Conservation (phyloP, 2,797 vertebrate genomes). For the Poeciliopsis infans region DNA sequence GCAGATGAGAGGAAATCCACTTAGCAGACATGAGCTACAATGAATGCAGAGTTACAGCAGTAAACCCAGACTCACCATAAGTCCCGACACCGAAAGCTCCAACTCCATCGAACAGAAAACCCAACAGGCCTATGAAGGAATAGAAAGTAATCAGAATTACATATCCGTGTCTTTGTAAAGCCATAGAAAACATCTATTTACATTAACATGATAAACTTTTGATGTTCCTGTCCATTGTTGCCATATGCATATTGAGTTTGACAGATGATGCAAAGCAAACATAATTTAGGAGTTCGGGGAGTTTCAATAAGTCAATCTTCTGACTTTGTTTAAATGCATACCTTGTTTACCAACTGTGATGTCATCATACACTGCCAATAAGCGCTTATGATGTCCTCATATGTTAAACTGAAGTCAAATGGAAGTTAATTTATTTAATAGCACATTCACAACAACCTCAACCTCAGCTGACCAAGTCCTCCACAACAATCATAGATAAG, state of each 20-base stretch:
- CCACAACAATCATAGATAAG: too few species aligned
- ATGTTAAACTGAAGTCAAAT: neutral
- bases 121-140: constrained; percentile 51
- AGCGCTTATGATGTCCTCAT: neutral
- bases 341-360: neutral
- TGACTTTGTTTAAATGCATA: neutral
- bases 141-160: constrained; percentile 7
- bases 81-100: constrained; percentile 70
- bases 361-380: neutral
- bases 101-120: constrained; percentile 65
- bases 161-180: neutral
- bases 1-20: constrained; percentile 20
- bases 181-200: neutral
- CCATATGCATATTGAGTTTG: neutral
- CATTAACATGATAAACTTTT: neutral
- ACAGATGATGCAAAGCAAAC: neutral
- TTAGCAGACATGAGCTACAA: neutral
- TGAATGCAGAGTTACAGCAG: constrained; percentile 3
- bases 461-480: too few species aligned
- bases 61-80: constrained; percentile 64
- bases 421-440: too few species aligned
- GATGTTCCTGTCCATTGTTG: neutral
- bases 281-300: neutral
- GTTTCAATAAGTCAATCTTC: neutral
- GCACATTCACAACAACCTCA: too few species aligned